These are phyloP conservation scores for Scelioninae gen. 1 DNA, from an alignment of 2,888 invertebrate species.

Conservation along the genomic window DNA sequence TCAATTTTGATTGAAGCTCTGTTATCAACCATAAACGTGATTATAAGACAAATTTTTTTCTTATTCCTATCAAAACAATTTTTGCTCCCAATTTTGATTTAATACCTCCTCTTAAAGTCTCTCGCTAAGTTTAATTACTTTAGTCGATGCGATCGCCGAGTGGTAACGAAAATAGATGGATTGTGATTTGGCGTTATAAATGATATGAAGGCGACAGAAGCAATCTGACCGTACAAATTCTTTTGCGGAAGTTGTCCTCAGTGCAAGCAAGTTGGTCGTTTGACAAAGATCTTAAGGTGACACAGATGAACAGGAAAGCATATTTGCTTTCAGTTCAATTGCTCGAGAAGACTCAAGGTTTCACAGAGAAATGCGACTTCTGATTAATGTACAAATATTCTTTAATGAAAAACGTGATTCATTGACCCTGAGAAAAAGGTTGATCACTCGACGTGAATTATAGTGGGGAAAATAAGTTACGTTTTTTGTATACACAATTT, in stretches of 20 bases:
- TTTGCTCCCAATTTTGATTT: conserved; percentile 15
- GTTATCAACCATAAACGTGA: too few relatives aligned
- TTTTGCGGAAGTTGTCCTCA: conserved; percentile 28
- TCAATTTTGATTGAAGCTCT: too few relatives aligned
- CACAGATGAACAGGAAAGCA: conserved; percentile 27
- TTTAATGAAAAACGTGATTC: conserved; percentile 27
- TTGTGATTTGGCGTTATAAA: conserved; percentile 13
- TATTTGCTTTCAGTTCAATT: conserved; percentile 38
- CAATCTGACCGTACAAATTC: conserved; percentile 29
- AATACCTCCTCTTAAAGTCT: conserved; percentile 1
- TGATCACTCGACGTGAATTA: background rate
- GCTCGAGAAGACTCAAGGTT: conserved; percentile 2
- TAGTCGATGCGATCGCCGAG: background rate
- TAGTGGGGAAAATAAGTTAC: background rate
- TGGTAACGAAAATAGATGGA: conserved; percentile 3
- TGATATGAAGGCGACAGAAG: conserved; percentile 21
- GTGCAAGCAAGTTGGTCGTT: conserved; percentile 28
- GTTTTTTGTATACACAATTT: background rate
- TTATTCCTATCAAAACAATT: background rate
- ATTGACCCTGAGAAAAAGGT: background rate
- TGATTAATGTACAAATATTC: conserved; percentile 31
- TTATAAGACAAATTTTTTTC: too few relatives aligned
- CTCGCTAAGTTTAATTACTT: conserved; percentile 36
- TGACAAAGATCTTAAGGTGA: conserved; percentile 38
- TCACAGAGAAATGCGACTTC: conserved; percentile 6